phyloP scores from a whole-genome alignment of 2,113 vertebrate genomes.

The Taxidea taxus region DNA sequence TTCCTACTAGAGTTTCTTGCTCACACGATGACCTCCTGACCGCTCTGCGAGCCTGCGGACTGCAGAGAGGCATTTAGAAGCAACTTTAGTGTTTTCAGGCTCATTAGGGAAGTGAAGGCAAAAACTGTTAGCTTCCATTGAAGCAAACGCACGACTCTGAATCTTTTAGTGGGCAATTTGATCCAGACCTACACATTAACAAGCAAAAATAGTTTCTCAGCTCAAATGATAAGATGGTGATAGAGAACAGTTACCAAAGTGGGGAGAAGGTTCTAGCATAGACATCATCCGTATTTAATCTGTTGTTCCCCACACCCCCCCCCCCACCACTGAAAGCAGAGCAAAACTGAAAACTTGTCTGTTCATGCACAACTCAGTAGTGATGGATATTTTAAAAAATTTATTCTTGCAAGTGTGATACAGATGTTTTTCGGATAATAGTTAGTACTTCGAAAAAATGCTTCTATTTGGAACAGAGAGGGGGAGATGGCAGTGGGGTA shows the following conservation, averaged over 20 bases:
- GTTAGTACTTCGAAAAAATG: not conserved
- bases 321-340: not conserved
- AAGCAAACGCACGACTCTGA: not conserved
- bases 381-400: conserved; percentile 19
- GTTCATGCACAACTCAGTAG: not conserved
- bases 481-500: not conserved
- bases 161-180: not conserved
- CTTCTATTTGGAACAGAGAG: not conserved
- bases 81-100: not conserved
- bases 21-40: not conserved
- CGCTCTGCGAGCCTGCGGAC: not conserved
- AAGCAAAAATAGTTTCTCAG: conserved; percentile 9
- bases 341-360: not conserved
- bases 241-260: not conserved
- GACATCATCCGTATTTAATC: not conserved
- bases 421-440: not conserved
- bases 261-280: not conserved
- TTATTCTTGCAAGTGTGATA: not conserved
- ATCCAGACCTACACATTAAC: not conserved
- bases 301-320: not conserved
- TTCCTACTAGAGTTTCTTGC: not conserved
- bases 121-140: not conserved
- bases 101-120: not conserved
- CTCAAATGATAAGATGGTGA: not conserved
- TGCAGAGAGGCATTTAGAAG: not conserved